Percentiles rank a stretch among this genome's conserved stretches.
Evolutionary conservation across 2,888 invertebrate genomes (phyloP).

Genomic region (Heptascelio sp.): DNA sequence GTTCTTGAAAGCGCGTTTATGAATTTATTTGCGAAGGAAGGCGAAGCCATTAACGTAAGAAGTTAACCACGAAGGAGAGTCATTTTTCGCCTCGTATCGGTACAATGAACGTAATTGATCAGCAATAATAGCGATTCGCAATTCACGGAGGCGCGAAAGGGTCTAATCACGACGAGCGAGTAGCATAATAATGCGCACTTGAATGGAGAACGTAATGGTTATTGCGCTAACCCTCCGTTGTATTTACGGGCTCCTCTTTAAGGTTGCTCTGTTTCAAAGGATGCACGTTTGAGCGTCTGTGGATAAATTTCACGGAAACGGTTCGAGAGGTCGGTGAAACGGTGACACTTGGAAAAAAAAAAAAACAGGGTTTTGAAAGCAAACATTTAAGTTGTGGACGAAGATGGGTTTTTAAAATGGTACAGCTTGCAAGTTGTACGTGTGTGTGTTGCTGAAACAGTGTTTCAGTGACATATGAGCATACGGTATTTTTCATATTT

Average conservation of each 20-base stretch:
- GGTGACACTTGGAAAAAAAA: constrained; percentile 56
- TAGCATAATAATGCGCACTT: constrained; percentile 56
- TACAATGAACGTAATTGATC: constrained; percentile 30
- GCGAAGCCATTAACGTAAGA: too few species aligned
- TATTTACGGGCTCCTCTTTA: constrained; percentile 67
- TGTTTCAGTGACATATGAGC: too few species aligned
- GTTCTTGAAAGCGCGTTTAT: too few species aligned
- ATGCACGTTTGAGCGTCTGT: constrained; percentile 61
- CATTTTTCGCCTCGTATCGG: constrained; percentile 1
- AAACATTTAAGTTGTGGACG: too few species aligned
- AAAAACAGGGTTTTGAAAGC: constrained; percentile 45
- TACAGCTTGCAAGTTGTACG: too few species aligned
- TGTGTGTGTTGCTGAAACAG: too few species aligned
- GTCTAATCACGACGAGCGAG: constrained; percentile 49
- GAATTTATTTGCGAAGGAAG: too few species aligned
- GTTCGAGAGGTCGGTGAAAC: constrained; percentile 61
- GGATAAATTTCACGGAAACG: constrained; percentile 63
- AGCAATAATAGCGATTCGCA: constrained; percentile 37
- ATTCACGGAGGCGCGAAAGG: constrained; percentile 34
- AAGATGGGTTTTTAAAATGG: too few species aligned
- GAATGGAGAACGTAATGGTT: constrained; percentile 59
- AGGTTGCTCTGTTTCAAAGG: constrained; percentile 60
- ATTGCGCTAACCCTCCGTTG: constrained; percentile 64
- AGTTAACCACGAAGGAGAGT: too few species aligned
- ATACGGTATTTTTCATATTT: too few species aligned